A percentile compares a stretch with the other conserved stretches of the same genome.
Conservation (phyloP, 2,888 invertebrate genomes). For the Clostera curtula region DNA sequence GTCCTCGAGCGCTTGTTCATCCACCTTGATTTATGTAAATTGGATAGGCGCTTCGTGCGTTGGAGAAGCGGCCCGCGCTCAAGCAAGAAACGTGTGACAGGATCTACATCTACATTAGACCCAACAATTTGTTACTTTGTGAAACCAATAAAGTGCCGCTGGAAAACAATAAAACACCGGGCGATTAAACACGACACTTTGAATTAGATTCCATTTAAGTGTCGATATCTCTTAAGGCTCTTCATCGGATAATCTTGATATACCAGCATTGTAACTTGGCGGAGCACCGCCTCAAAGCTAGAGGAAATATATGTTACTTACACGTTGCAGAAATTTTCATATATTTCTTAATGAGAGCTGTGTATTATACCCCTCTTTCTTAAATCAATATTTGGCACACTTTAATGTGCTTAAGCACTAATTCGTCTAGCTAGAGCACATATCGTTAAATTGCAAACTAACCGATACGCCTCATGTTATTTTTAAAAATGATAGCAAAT, state of each 20-base stretch:
- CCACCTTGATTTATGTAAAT: constrained; percentile 53
- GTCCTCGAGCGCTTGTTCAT: constrained; percentile 26
- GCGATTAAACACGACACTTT: constrained; percentile 5
- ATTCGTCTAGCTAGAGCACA: too few species aligned
- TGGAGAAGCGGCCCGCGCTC: constrained; percentile 23
- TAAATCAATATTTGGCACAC: too few species aligned
- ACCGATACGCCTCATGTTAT: too few species aligned
- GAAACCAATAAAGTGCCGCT: constrained; percentile 10
- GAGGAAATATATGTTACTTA: constrained; percentile 11
- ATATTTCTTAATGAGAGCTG: too few species aligned
- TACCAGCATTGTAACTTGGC: constrained; percentile 8
- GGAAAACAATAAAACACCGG: background rate
- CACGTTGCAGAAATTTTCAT: too few species aligned
- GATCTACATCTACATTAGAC: constrained; percentile 17
- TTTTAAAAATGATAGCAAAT: too few species aligned
- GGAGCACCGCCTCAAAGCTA: constrained; percentile 5
- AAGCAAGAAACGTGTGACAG: constrained; percentile 28
- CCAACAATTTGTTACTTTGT: constrained; percentile 17
- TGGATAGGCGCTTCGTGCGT: constrained; percentile 35
- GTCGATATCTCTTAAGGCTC: constrained; percentile 6
- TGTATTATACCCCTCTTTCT: too few species aligned
- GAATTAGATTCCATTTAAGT: constrained; percentile 1
- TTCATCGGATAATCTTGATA: constrained; percentile 8
- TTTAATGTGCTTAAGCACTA: too few species aligned
- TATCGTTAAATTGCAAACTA: too few species aligned